Conservation (phyloP, 2,113 vertebrate genomes). For the Melanerpes aurifrons region DNA sequence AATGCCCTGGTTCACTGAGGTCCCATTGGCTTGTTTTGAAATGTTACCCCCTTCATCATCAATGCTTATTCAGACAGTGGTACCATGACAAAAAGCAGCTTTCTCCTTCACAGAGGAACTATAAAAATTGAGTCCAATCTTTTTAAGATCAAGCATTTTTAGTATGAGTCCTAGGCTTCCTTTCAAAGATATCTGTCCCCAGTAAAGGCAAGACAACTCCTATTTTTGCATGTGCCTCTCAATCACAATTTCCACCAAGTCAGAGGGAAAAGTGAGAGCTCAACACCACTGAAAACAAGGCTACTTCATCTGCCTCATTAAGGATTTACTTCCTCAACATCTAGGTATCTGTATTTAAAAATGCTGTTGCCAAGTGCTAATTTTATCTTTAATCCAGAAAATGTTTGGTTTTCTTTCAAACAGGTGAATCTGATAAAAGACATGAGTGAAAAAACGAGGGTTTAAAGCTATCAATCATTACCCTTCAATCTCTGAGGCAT, state of each 20-base stretch:
- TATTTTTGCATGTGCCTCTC: background rate
- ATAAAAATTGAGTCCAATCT: background rate
- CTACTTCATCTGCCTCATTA: background rate
- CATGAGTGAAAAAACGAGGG: background rate
- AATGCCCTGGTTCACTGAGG: background rate
- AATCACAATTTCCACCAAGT: background rate
- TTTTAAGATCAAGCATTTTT: background rate
- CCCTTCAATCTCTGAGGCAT: background rate
- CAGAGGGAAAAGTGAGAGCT: background rate
- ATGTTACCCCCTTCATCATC: background rate
- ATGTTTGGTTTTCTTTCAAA: background rate
- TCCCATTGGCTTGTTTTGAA: background rate
- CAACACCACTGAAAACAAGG: background rate
- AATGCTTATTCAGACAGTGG: background rate
- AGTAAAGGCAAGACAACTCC: background rate
- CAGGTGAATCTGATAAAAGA: background rate
- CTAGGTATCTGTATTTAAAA: background rate
- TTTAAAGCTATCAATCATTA: background rate
- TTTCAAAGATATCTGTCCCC: background rate
- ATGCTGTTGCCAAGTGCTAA: background rate
- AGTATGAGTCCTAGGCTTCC: background rate
- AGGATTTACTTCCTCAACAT: background rate
- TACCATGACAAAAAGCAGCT: background rate
- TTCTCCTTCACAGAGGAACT: background rate
- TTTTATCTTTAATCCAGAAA: background rate